These are phyloP conservation scores for Metellina segmentata DNA, from an alignment of 2,888 invertebrate genomes.

Conservation along the genomic window DNA sequence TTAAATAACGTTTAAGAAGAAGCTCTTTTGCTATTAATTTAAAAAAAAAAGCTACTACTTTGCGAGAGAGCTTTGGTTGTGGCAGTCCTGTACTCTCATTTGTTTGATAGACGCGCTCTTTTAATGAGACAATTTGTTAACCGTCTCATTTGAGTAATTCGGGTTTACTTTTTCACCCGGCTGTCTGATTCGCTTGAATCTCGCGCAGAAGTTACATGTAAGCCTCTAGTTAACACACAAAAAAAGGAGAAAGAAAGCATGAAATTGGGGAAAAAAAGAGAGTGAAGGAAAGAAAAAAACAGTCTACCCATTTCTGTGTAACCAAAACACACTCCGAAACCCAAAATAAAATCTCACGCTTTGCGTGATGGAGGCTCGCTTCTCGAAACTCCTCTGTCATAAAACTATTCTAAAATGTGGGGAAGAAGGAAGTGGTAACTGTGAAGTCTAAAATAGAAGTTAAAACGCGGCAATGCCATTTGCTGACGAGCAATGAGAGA, in stretches of 20 bases:
- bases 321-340: slow-evolving; percentile 29
- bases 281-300: not conserved
- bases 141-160: not conserved
- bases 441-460: slow-evolving; percentile 52
- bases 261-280: not conserved
- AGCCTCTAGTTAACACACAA: not conserved
- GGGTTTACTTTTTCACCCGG: not conserved
- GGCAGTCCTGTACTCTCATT: not conserved
- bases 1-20: too few species aligned
- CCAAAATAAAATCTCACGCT: slow-evolving; percentile 28
- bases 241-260: not conserved
- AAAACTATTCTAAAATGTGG: slow-evolving; percentile 31
- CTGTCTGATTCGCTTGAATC: not conserved
- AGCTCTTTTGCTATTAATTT: too few species aligned
- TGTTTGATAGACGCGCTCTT: not conserved
- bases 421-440: slow-evolving; percentile 45
- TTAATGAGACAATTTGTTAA: not conserved
- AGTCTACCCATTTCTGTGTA: not conserved
- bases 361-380: not conserved
- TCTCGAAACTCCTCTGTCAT: slow-evolving; percentile 33
- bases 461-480: slow-evolving; percentile 35
- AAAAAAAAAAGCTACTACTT: too few species aligned
- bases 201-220: not conserved
- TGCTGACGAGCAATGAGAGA: slow-evolving; percentile 12
- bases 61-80: too few species aligned